Percentiles rank a stretch among this genome's conserved stretches.
These are phyloP conservation scores for Sinocyclocheilus rhinocerous DNA, from an alignment of 2,113 vertebrate species.

Conservation along the genomic window DNA sequence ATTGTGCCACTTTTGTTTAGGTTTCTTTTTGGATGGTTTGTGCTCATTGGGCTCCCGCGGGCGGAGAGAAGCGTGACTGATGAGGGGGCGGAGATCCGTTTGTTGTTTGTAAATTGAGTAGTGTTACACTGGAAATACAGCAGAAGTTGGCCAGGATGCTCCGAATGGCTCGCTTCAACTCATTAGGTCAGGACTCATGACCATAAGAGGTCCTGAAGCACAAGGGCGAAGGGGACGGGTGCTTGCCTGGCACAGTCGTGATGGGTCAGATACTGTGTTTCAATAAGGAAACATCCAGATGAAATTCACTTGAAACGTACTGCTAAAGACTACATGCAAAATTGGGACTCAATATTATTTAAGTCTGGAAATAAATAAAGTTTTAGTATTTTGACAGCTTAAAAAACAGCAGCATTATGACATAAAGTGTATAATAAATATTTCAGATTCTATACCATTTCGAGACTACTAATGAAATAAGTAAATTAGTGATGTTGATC, in stretches of 20 bases:
- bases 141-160: conserved; percentile 79
- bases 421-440: no score
- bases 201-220: conserved; percentile 50
- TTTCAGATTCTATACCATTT: no score
- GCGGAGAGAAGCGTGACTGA: conserved; percentile 87
- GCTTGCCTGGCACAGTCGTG: not conserved
- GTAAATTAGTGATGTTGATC: not conserved
- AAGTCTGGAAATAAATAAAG: no score
- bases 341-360: no score
- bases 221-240: not conserved
- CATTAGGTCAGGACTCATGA: conserved; percentile 63
- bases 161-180: conserved; percentile 80
- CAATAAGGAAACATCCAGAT: not conserved
- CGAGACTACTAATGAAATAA: not conserved
- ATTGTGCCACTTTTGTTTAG: conserved; percentile 88
- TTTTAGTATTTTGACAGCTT: no score
- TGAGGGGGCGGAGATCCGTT: conserved; percentile 87
- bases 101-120: conserved; percentile 89
- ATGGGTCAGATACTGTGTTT: not conserved
- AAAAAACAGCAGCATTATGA: no score
- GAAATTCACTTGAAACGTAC: no score
- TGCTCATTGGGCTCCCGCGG: conserved; percentile 90
- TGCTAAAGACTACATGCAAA: no score
- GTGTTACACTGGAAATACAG: conserved; percentile 84
- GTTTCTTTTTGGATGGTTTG: conserved; percentile 85